Base-by-base conservation (phyloP, 2,888 invertebrate genomes). In the Polietes domitor region DNA sequence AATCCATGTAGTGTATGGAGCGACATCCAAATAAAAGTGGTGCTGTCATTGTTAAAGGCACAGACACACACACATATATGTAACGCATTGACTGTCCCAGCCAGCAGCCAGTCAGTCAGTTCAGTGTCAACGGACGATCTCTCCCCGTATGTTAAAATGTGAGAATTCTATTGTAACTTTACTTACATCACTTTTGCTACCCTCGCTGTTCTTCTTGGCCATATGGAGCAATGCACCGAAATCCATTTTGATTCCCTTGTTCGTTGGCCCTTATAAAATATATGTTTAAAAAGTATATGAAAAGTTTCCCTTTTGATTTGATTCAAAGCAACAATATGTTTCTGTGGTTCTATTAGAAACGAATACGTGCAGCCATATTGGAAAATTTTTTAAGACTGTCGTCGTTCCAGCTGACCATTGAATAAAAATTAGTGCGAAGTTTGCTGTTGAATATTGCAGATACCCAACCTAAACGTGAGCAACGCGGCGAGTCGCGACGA, bases 221-320 rank as follows among this genome's bases (percentile, higher is more conserved):
- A 93, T 94, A 87, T 94, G 93, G 82, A 95, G 88, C 72, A 95
- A 87, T 12, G 93, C 92, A 63, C 94, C 94, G 88, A 95, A 95
- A 93, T 95, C 94, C 95, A 95, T 92, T 79, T 77, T 47, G 19
- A 32, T 12, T 24, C 12, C 41, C n/a, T 72, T 21, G 28, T 21
- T 26, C 26, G 15, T 37, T 17, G 26, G 17, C 3, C 15, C 41
- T 19, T 55, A 55, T 55, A 28, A 61, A 28, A 61, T 28, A 28
- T 1, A 1, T 37, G 37, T 37, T 10, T 32, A 41, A 41, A 41
- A 41, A n/a, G n/a, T n/a, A 32, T 32, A 37, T 37, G 28, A n/a
- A 53, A 53, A 17, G 53, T 37, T 37, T 12, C 37, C 37, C 15
- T 26, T 15, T 26, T n/a, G n/a, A 61, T 61, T 58, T 3, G 26